A percentile compares a stretch with the other conserved stretches of the same genome.
These are phyloP conservation scores for Oceanites oceanicus DNA, from an alignment of 2,113 vertebrate species.

Conservation along the genomic window DNA sequence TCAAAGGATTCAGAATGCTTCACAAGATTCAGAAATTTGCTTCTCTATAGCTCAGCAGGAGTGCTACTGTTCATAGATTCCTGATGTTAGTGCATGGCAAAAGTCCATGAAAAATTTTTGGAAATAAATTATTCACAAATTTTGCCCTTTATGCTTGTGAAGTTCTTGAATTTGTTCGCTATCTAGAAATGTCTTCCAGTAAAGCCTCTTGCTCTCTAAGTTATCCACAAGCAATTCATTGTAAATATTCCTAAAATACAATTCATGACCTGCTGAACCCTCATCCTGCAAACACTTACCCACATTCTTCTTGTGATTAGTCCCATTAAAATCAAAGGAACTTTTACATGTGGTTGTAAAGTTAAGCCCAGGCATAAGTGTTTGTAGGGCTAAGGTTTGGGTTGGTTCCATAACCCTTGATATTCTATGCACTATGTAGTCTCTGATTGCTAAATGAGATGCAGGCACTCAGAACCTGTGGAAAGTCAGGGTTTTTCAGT, in stretches of 20 bases:
- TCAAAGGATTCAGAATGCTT: conserved; percentile 16
- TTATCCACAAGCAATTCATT: not conserved
- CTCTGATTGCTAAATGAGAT: not conserved
- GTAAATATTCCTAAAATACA: conserved; percentile 8
- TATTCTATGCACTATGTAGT: not conserved
- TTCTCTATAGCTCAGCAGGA: not conserved
- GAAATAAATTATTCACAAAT: not conserved
- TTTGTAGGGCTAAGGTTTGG: not conserved
- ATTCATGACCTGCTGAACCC: not conserved
- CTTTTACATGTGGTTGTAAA: conserved; percentile 22
- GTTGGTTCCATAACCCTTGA: not conserved
- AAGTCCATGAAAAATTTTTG: not conserved
- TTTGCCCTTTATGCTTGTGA: not conserved
- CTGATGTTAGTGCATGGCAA: not conserved
- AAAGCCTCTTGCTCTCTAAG: not conserved
- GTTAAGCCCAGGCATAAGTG: not conserved
- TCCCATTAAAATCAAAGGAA: conserved; percentile 31
- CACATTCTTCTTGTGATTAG: conserved; percentile 29
- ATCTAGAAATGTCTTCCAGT: not conserved
- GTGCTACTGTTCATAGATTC: not conserved
- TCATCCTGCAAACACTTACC: not conserved
- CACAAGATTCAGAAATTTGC: not conserved
- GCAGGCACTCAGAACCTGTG: not conserved
- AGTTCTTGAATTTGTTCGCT: not conserved
- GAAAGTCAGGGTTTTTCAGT: not conserved